Evolutionary conservation across 2,797 vertebrate species (phyloP), one percentile per base, ranked within the genome.

Genomic region (Microchirus variegatus): DNA sequence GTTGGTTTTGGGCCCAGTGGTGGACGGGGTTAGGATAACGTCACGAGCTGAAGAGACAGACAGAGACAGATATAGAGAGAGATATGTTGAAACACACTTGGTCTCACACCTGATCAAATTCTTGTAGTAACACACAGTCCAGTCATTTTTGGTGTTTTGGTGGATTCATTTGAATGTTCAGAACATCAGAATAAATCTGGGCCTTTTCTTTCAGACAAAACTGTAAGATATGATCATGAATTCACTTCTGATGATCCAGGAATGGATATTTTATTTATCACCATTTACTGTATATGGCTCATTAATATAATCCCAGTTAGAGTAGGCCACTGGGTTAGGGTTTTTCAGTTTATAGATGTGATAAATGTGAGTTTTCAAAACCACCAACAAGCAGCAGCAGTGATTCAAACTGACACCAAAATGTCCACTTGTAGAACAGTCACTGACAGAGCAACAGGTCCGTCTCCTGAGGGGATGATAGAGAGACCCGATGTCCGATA

Each of bases 1-100:
- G 77, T 86, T 83, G 70, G 49, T 84, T 78, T 87, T 67, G 61
- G 53, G 63, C 47, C 35, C 18, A 50, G 43, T 12, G 11, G 65
- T 64, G 38, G 38, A 67, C 1, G 2, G 19, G 12, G 56, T 78
- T 51, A 54, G 12, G 52, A 58, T 84, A 67, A 85, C 51, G 63
- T 85, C 72, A 78, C 67, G 17, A 43, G 54, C 3, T n/a, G n/a
- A 1, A 66, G 18, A 62, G 10, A 63, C 14, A 14, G 48, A 71
- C 46, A 58, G 18, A 37, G 40, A 40, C 10, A 40, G 9, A 2
- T 15, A 42, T 12, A 58, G 18, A 37, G 40, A 40, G 38, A 40
- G 9, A 2, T 15, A 42, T 12, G 5, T 42, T 15, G 16, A 9
- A 51, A 12, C 69, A 40, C 19, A 15, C 49, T 12, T 12, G 51